Evolutionary conservation across 2,888 invertebrate genomes (phyloP), one percentile per base, ranked within the genome.

Genomic region (Gasteruption jaculator): DNA sequence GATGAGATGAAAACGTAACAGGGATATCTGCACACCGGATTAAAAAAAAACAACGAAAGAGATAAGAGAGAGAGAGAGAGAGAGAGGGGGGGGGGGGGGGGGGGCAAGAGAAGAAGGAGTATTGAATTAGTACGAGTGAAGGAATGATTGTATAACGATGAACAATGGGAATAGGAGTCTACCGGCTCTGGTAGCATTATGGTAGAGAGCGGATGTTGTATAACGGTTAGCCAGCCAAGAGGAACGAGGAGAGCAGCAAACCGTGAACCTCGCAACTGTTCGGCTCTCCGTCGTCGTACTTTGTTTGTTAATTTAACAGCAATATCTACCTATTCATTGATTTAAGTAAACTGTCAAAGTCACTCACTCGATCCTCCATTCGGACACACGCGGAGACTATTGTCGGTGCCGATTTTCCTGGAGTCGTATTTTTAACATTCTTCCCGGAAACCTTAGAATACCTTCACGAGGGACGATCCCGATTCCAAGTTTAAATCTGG

Each of bases 161-260:
- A 63, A 68, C 68, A 68, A 68, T 68, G 55, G 64, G 55, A 63
- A 49, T 48, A 56, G 56, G 56, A 58, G 56, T 60, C 56, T 54
- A 56, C 57, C 57, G 56, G 56, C 54, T 53, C 50, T 41, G 56
- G 52, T n/a, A n/a, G 57, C 62, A 63, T 61, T 61, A 61, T 60
- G 64, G 58, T 50, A 57, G n/a, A n/a, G 64, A 69, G 58, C 70
- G 70, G 70, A 70, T 68, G 70, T 70, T 69, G 69, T 69, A 69
- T 70, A 70, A 70, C 70, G 69, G 70, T 69, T 68, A 70, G 64
- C 57, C 68, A 70, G 64, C 69, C 66, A 68, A 69, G 70, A 68
- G 69, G 68, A 70, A 69, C 69, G 66, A 52, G 53, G 60, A 58
- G 61, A 62, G 63, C 64, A 65, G 64, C 64, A 61, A 65, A 63